Conservation (phyloP, 2,888 invertebrate species). For the Lamproptera curius region DNA sequence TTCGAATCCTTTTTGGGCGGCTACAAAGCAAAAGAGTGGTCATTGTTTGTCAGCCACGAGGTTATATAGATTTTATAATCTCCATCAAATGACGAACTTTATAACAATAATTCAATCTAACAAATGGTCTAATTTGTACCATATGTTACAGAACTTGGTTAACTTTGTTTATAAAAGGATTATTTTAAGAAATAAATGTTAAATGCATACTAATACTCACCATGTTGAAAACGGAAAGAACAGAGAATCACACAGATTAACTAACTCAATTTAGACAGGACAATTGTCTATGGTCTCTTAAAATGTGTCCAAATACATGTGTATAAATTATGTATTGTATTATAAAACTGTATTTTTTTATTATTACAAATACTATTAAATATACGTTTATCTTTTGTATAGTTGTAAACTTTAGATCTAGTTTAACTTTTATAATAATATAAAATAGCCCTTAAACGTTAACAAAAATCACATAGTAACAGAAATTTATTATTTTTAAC, state of each 20-base stretch:
- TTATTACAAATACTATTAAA: too few species aligned
- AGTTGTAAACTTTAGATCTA: too few species aligned
- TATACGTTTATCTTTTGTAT: too few species aligned
- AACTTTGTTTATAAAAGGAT: neutral
- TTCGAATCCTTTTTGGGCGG: conserved; percentile 97
- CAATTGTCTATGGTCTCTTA: conserved; percentile 8
- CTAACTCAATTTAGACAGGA: conserved; percentile 1
- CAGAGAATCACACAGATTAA: conserved; percentile 29
- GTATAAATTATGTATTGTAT: too few species aligned
- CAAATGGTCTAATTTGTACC: too few species aligned
- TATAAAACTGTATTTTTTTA: too few species aligned
- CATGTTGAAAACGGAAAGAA: conserved; percentile 74
- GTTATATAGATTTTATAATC: conserved; percentile 29
- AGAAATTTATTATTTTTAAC: too few species aligned
- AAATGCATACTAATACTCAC: conserved; percentile 50
- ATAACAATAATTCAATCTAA: too few species aligned
- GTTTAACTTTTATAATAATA: too few species aligned
- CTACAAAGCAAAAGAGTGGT: conserved; percentile 75
- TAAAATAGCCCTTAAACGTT: too few species aligned
- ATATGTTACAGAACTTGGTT: conserved; percentile 3
- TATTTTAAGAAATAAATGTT: conserved; percentile 11
- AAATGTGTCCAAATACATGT: too few species aligned
- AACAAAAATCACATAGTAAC: too few species aligned
- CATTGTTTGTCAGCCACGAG: conserved; percentile 61
- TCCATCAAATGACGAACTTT: neutral